These are phyloP conservation scores for Euphydryas editha DNA, from an alignment of 2,888 invertebrate genomes.

Conservation along the genomic window DNA sequence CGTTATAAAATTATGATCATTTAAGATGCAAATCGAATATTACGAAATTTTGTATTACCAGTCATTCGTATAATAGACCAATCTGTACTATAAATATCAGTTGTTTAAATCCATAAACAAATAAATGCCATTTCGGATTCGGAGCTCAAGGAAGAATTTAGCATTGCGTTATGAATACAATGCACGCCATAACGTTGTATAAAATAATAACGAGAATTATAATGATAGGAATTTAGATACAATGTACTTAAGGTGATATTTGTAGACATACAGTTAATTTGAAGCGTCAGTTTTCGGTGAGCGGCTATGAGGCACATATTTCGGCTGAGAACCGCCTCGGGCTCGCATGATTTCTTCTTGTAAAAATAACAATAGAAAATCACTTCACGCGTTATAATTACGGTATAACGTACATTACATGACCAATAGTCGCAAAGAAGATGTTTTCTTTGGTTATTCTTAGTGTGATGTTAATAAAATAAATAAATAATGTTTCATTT, in stretches of 20 bases:
- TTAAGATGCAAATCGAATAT: slow-evolving; percentile 45
- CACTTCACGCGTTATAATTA: slow-evolving; percentile 47
- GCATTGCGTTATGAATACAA: slow-evolving; percentile 23
- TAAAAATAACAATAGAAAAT: slow-evolving; percentile 60
- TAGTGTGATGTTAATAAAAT: no score
- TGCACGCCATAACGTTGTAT: slow-evolving; percentile 25
- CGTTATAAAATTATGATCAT: slow-evolving; percentile 66
- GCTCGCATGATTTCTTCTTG: slow-evolving; percentile 54
- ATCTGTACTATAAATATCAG: slow-evolving; percentile 37
- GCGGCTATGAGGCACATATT: slow-evolving; percentile 58
- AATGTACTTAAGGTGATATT: slow-evolving; percentile 39
- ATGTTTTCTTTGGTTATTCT: background rate
- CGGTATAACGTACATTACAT: slow-evolving; percentile 26
- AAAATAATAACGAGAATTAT: slow-evolving; percentile 24
- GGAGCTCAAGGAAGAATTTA: slow-evolving; percentile 26
- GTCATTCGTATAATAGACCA: slow-evolving; percentile 40
- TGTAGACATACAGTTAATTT: slow-evolving; percentile 51
- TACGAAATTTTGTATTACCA: slow-evolving; percentile 39
- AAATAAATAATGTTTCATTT: no score
- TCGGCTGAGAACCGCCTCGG: slow-evolving; percentile 68
- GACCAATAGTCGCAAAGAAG: background rate
- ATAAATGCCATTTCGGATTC: slow-evolving; percentile 31
- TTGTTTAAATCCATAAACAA: slow-evolving; percentile 35
- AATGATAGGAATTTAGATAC: slow-evolving; percentile 3
- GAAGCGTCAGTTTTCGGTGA: slow-evolving; percentile 56